These are phyloP conservation scores for Drosophila mercatorum DNA, from an alignment of 2,888 invertebrate species.

Conservation along the genomic window DNA sequence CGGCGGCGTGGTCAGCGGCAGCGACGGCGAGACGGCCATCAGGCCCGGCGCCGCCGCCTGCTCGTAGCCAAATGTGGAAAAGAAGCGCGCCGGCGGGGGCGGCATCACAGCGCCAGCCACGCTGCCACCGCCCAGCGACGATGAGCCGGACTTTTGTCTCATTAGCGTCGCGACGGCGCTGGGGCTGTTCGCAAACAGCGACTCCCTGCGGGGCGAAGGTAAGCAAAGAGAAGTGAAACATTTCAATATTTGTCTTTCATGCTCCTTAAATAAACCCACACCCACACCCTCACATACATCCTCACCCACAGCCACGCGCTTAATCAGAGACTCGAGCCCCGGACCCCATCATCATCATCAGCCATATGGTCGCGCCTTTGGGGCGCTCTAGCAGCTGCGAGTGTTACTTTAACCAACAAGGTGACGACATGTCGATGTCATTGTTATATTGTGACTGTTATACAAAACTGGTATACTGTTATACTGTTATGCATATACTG, in stretches of 20 bases:
- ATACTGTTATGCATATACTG: no score
- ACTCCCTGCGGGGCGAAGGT: constrained; percentile 76
- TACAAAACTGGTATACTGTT: background rate
- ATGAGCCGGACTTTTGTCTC: constrained; percentile 83
- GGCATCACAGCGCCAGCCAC: constrained; percentile 60
- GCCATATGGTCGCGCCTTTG: constrained; percentile 5
- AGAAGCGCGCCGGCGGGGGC: constrained; percentile 79
- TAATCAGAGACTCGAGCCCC: constrained; percentile 6
- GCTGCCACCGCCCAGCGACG: constrained; percentile 74
- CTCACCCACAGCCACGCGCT: constrained; percentile 2
- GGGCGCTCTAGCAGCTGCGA: background rate
- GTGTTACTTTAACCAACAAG: background rate
- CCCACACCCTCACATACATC: background rate
- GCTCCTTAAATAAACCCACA: constrained; percentile 31
- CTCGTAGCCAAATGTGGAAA: constrained; percentile 85
- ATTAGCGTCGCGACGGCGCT: constrained; percentile 68
- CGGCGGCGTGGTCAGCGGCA: constrained; percentile 52
- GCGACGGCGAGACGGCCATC: constrained; percentile 56
- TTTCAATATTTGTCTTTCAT: constrained; percentile 65
- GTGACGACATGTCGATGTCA: background rate
- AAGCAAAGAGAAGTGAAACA: constrained; percentile 37
- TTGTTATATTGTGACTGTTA: background rate
- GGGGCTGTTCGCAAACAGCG: constrained; percentile 80
- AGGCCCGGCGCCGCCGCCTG: constrained; percentile 52
- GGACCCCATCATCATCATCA: constrained; percentile 14